Evolutionary conservation across 2,797 vertebrate genomes (phyloP), one percentile per base, ranked within the genome.

Genomic region (Euthynnus affinis): DNA sequence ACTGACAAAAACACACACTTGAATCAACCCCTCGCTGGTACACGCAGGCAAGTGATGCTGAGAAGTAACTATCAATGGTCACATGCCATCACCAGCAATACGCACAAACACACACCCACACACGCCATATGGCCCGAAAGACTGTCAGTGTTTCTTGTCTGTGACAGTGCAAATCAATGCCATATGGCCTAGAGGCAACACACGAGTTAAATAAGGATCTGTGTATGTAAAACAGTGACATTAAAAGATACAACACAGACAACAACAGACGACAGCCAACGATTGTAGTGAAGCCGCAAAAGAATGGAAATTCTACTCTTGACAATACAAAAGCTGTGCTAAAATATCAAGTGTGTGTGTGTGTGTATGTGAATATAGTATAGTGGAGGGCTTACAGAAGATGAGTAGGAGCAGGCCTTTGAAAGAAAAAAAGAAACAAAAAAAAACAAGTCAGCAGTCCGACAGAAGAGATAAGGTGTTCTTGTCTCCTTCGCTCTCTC

Each of bases 91-190:
- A 62, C 70, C 42, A 71, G 71, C 53, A 73, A 74, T 56, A 89
- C 62, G 73, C 82, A 91, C 82, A 91, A 88, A 91, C 87, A 84
- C 87, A 84, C 89, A 80, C 91, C 83, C 90, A 88, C 88, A 78
- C 88, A 82, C 55, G 76, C 91, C 92, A 93, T 93, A 94, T 93
- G 94, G 91, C 78, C 78, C 66, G 49, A 62, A 81, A 81, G 79
- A 57, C 81, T 79, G 82, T 84, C 78, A 72, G 34, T 90, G 82
- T 86, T 88, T 89, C 80, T 88, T 34, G 85, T 91, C 83, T 87
- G 71, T 61, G 78, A 79, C 80, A 82, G 83, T 77, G 80, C 75
- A 89, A 91, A 87, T 88, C 74, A 88, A 86, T 59, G 85, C 90
- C 91, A 90, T 92, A 92, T 93, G 92, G 84, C 78, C 66, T 34